These are phyloP conservation scores for Malthinus flaveolus DNA, from an alignment of 2,888 invertebrate genomes.

Conservation along the genomic window DNA sequence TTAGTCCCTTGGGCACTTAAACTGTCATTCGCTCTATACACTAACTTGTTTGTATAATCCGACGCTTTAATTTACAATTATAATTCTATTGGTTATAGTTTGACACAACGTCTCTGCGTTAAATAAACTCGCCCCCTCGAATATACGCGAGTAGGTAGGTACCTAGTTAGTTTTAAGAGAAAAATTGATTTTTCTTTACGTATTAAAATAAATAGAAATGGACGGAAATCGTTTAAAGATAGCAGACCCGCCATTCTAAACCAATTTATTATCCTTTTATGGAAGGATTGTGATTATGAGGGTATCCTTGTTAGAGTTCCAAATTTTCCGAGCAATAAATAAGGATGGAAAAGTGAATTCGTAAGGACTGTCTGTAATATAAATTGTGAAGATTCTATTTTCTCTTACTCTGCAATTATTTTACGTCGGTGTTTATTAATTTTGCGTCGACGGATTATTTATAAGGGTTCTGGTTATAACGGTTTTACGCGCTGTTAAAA, in stretches of 20 bases:
- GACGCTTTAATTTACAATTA: too few species aligned
- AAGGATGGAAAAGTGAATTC: conserved; percentile 14
- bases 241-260: conserved; percentile 41
- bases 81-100: too few species aligned
- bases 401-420: conserved; percentile 34
- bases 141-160: too few species aligned
- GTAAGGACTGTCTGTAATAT: conserved; percentile 23
- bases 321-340: conserved; percentile 7
- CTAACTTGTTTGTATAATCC: background rate
- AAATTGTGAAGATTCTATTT: conserved; percentile 28
- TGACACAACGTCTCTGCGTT: too few species aligned
- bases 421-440: conserved; percentile 36
- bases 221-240: conserved; percentile 39
- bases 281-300: conserved; percentile 15
- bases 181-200: too few species aligned
- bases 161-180: too few species aligned
- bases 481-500: conserved; percentile 13
- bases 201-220: conserved; percentile 34
- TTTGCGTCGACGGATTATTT: conserved; percentile 29
- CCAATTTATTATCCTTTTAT: conserved; percentile 47
- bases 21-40: conserved; percentile 7
- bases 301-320: conserved; percentile 12
- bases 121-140: too few species aligned
- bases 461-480: conserved; percentile 24
- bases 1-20: conserved; percentile 17